These are phyloP conservation scores for Pseudococcus jackbeardsleyi DNA, from an alignment of 2,888 invertebrate genomes.

Conservation along the genomic window DNA sequence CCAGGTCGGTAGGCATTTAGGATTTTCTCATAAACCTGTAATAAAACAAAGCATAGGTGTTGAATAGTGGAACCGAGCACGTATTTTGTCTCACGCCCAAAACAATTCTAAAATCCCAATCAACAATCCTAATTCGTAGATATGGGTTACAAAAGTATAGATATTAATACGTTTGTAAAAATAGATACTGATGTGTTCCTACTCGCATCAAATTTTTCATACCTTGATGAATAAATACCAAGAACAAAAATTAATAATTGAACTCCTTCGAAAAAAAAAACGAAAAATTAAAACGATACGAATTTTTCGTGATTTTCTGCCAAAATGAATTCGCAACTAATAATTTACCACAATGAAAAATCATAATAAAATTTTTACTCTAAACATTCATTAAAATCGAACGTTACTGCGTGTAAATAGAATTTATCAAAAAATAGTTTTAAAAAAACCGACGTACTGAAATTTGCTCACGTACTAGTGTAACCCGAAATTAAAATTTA, in stretches of 20 bases:
- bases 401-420: neutral
- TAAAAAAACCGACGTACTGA: neutral
- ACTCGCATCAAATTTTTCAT: too few species aligned
- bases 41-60: constrained; percentile 24
- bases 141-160: neutral
- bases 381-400: constrained; percentile 14
- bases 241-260: neutral
- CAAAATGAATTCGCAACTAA: constrained; percentile 1
- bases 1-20: neutral
- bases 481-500: constrained; percentile 3
- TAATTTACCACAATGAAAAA: neutral
- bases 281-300: neutral
- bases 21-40: constrained; percentile 7
- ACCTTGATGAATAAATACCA: neutral
- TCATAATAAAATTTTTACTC: neutral
- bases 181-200: too few species aligned
- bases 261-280: neutral
- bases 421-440: neutral
- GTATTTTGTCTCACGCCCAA: neutral
- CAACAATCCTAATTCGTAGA: neutral
- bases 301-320: neutral
- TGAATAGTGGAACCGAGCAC: neutral
- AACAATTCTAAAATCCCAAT: neutral
- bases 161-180: too few species aligned
- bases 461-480: constrained; percentile 28